phyloP scores from a whole-genome alignment of 2,888 invertebrate species.

The Melanostoma mellinum region DNA sequence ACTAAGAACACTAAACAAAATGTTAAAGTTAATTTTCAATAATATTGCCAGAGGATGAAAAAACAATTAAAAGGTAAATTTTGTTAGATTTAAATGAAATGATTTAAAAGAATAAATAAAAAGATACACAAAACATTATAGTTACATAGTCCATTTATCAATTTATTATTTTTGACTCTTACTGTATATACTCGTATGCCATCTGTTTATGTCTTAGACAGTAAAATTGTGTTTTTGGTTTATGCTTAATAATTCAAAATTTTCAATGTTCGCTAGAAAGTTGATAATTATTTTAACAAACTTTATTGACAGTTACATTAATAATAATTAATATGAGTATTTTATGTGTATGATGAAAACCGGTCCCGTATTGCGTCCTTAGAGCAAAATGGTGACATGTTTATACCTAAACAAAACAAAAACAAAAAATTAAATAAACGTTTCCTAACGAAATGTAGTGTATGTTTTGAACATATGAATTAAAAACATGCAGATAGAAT shows the following conservation, averaged over 20 bases:
- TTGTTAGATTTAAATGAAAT: too few species aligned
- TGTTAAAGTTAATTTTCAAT: too few species aligned
- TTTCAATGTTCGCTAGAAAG: constrained; percentile 12
- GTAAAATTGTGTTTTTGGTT: constrained; percentile 13
- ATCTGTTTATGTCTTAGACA: constrained; percentile 5
- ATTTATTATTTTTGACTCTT: background rate
- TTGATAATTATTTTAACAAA: background rate
- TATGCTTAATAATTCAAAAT: constrained; percentile 15
- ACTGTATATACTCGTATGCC: background rate
- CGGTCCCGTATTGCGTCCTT: background rate
- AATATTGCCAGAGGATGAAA: too few species aligned
- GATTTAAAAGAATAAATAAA: too few species aligned
- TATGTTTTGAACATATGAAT: too few species aligned
- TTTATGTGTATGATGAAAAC: background rate
- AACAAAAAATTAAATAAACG: too few species aligned
- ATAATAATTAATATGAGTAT: background rate
- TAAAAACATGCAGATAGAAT: too few species aligned
- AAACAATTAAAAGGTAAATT: too few species aligned
- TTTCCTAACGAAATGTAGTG: too few species aligned
- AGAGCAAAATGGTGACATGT: background rate
- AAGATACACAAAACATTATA: too few species aligned
- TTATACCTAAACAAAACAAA: background rate
- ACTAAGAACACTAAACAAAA: too few species aligned
- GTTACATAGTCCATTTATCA: too few species aligned
- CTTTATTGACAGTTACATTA: background rate